Evolutionary conservation across 1,140 invertebrate species (phyloP).

Genomic region (Drosophila tsacasi): DNA sequence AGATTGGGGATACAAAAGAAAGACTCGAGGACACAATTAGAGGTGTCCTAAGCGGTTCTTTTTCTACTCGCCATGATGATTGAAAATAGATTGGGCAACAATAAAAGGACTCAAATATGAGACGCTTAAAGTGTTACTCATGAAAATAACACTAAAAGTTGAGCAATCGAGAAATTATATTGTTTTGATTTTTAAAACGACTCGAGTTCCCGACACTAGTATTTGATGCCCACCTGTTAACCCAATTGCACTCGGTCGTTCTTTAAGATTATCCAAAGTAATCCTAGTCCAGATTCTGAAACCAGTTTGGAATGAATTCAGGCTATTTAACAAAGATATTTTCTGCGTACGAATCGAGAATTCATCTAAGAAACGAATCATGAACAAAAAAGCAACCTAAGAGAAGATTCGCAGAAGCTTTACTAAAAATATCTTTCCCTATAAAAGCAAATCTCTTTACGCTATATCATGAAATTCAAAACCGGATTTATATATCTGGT

Average conservation of each 20-base stretch:
- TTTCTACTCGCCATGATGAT: not conserved
- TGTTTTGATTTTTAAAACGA: not conserved
- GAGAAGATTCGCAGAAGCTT: not conserved
- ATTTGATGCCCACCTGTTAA: too few relatives aligned
- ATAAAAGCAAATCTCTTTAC: not conserved
- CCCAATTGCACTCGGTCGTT: too few relatives aligned
- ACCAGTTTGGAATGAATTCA: not conserved
- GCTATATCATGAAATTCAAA: slow-evolving; percentile 20
- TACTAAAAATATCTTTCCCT: not conserved
- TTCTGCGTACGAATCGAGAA: not conserved
- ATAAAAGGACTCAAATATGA: not conserved
- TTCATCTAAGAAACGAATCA: not conserved
- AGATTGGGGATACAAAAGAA: too few relatives aligned
- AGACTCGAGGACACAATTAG: too few relatives aligned
- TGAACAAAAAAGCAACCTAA: not conserved
- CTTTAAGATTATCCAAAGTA: not conserved
- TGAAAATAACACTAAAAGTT: not conserved
- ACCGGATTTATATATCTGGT: slow-evolving; percentile 2
- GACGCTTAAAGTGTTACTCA: too few relatives aligned
- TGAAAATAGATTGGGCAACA: not conserved
- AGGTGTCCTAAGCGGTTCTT: too few relatives aligned
- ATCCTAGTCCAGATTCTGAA: not conserved
- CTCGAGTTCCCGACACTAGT: not conserved
- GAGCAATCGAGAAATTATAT: not conserved
- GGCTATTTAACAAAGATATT: not conserved